Base-by-base conservation (phyloP, 2,797 vertebrate genomes). In the Synanceia verrucosa region DNA sequence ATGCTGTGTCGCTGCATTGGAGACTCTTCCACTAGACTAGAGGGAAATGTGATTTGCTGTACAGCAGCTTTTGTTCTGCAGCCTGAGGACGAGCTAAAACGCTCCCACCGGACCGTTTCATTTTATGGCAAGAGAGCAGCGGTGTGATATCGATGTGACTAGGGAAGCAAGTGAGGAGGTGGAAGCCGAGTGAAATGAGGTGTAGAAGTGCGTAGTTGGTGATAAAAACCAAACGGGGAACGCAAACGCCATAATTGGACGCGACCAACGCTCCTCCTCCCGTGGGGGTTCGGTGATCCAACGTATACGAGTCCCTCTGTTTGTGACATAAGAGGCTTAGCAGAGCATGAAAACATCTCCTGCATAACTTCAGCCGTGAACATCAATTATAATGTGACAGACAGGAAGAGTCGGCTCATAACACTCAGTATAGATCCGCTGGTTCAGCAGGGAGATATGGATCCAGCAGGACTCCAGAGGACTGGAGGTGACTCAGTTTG, bases 131-230 rank as follows among this genome's bases (percentile, higher is more conserved):
- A 33, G 12, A 50, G 55, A 64, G 36, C 2, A 43, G 21, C 10
- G 33, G 37, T 21, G 59, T n/a, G 67, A 52, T 62, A 62, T 36
- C 19, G 47, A 55, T 63, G 59, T 23, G 52, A 66, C 51, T 62
- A 4, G 24, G 19, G 53, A 39, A 41, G 63, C 2, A 3, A 64
- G 73, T 4, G 24, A 18, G 61, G 68, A 78, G 70, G 57, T 31
- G 34, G 41, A 60, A 69, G 44, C 43, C 0, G n/a, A 39, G 67
- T 29, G 65, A 73, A 81, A 73, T 70, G 62, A 79, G 72, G 60
- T 56, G 59, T 34, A 62, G 41, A 62, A 62, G 52, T 34, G 13
- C 14, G 28, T 52, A 52, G 23, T 18, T 24, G 53, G 60, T 56
- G 56, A 66, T 50, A 21, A 62, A 64, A 59, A 53, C 23, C 26